Conservation (phyloP, 2,888 invertebrate species). For the Rotaria macrura region DNA sequence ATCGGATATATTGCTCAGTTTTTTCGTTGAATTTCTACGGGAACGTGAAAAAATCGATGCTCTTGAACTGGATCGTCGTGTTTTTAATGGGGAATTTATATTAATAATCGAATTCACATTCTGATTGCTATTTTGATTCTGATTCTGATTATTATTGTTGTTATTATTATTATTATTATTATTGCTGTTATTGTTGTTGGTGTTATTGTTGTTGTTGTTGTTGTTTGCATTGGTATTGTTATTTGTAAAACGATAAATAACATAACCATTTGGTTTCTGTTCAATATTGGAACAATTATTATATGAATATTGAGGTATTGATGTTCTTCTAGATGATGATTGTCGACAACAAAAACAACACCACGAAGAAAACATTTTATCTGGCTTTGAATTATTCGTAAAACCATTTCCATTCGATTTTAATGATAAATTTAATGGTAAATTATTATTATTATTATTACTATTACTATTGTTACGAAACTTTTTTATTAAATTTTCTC, state of each 20-base stretch:
- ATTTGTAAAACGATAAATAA: neutral
- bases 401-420: neutral
- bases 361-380: neutral
- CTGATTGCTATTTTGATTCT: neutral
- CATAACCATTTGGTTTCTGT: neutral
- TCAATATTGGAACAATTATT: neutral
- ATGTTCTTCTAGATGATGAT: neutral
- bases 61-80: neutral
- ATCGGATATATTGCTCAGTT: neutral
- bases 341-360: neutral
- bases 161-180: too few relatives aligned
- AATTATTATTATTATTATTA: neutral
- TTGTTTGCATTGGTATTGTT: neutral
- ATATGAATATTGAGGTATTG: neutral
- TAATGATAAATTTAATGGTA: neutral
- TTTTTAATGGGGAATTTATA: neutral
- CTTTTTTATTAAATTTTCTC: slow-evolving; percentile 25
- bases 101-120: neutral
- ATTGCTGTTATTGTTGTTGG: neutral
- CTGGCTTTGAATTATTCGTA: neutral
- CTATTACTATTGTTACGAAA: neutral
- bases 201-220: neutral
- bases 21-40: neutral
- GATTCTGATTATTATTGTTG: neutral
- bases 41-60: neutral